phyloP scores from a whole-genome alignment of 2,113 vertebrate species.

The Lontra canadensis region DNA sequence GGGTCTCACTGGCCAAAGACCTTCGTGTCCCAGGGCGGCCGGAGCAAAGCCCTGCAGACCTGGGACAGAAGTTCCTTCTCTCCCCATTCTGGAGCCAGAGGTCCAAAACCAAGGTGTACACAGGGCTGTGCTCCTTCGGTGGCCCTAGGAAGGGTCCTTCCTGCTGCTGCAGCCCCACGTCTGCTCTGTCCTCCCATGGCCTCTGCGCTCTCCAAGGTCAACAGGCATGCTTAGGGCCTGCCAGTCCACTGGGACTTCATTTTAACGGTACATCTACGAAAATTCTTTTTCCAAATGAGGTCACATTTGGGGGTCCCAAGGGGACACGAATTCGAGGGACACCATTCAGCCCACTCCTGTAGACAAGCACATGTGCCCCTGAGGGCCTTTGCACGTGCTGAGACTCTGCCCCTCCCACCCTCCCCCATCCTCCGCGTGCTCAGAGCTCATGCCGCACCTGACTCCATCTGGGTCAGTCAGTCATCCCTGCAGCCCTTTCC shows the following conservation, averaged over 20 bases:
- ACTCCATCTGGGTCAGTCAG: neutral
- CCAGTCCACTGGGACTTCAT: neutral
- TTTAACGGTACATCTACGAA: neutral
- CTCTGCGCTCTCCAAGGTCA: neutral
- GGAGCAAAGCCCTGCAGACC: rapidly evolving
- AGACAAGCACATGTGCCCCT: neutral
- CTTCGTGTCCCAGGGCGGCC: neutral
- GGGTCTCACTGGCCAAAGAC: rapidly evolving
- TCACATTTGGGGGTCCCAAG: neutral
- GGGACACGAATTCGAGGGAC: neutral
- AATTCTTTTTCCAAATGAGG: too few relatives aligned
- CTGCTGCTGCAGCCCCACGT: rapidly evolving
- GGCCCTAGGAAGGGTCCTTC: too few relatives aligned
- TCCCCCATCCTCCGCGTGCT: rapidly evolving
- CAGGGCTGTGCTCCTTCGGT: neutral
- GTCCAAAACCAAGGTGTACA: rapidly evolving
- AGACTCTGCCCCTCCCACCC: rapidly evolving
- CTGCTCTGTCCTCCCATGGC: neutral
- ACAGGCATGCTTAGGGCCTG: rapidly evolving
- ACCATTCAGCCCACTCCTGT: rapidly evolving
- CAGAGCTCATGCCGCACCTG: rapidly evolving
- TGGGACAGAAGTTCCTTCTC: neutral
- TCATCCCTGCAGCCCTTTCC: neutral
- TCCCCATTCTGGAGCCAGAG: rapidly evolving
- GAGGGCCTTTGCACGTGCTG: neutral